phyloP scores from a whole-genome alignment of 53 echinoderm and acorn worm species.

The Echinometra lucunter region DNA sequence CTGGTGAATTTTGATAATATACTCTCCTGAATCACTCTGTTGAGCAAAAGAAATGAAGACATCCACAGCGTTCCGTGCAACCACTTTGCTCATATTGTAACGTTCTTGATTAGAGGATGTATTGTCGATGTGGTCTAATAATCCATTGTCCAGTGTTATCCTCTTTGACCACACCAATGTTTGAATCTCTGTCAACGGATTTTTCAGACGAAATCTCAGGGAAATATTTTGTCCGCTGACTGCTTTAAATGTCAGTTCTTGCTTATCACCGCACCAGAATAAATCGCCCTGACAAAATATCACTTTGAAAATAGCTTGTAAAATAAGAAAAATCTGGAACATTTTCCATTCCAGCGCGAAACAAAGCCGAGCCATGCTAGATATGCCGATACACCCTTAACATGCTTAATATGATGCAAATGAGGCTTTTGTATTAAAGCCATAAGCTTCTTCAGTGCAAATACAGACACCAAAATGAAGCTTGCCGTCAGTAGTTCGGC shows the following conservation, averaged over 20 bases:
- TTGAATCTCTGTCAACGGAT: neutral
- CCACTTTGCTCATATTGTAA: neutral
- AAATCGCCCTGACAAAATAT: neutral
- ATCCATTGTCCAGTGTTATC: neutral
- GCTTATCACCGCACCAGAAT: slow-evolving; percentile 8
- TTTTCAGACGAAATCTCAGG: neutral
- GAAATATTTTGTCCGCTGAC: neutral
- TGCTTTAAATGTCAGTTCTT: neutral
- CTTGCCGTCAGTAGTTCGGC: neutral
- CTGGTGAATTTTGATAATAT: neutral
- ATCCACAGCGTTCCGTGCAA: neutral
- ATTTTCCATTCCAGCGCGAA: neutral
- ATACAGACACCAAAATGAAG: too few relatives aligned
- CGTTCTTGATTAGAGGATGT: neutral
- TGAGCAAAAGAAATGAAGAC: neutral
- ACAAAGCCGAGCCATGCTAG: too few relatives aligned
- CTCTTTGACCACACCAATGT: neutral
- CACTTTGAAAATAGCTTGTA: neutral
- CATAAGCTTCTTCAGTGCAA: too few relatives aligned
- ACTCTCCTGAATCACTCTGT: neutral
- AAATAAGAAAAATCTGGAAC: neutral
- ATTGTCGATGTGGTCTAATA: neutral
- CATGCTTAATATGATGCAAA: too few relatives aligned
- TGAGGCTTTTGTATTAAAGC: too few relatives aligned
- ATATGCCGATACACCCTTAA: too few relatives aligned